These are phyloP conservation scores for Taeniopygia guttata DNA, from an alignment of 2,797 vertebrate species.

Conservation along the genomic window DNA sequence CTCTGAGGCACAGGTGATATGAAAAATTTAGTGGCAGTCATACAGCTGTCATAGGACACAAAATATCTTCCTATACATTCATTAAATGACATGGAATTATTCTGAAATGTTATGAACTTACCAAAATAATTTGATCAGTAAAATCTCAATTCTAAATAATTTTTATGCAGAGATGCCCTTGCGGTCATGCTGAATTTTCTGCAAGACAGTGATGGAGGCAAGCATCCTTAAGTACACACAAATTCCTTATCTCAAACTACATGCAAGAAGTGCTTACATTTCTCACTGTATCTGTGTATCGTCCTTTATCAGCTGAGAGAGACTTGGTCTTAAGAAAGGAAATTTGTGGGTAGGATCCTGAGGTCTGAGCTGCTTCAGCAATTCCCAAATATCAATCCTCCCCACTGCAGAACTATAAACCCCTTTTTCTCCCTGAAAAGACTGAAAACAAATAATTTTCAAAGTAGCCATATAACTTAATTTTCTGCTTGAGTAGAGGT, in stretches of 20 bases:
- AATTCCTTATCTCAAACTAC: background rate
- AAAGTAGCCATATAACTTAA: background rate
- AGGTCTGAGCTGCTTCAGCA: background rate
- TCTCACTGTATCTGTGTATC: background rate
- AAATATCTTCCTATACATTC: background rate
- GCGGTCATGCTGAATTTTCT: background rate
- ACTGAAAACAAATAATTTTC: background rate
- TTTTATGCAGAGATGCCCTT: background rate
- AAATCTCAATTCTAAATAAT: background rate
- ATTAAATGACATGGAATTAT: background rate
- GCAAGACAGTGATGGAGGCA: background rate
- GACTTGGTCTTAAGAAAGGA: background rate
- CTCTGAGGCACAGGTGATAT: background rate
- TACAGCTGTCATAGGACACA: background rate
- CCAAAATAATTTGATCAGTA: background rate
- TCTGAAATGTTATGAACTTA: background rate
- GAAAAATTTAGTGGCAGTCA: background rate
- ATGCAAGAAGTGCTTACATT: background rate
- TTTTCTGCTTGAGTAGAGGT: background rate
- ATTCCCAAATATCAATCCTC: background rate
- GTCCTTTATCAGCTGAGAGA: background rate
- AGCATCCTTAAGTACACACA: background rate
- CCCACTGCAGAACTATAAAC: background rate
- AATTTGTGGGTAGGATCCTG: background rate
- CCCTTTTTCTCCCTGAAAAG: background rate